Evolutionary conservation across 2,113 vertebrate genomes (phyloP).

Genomic region (Patagioenas fasciata): DNA sequence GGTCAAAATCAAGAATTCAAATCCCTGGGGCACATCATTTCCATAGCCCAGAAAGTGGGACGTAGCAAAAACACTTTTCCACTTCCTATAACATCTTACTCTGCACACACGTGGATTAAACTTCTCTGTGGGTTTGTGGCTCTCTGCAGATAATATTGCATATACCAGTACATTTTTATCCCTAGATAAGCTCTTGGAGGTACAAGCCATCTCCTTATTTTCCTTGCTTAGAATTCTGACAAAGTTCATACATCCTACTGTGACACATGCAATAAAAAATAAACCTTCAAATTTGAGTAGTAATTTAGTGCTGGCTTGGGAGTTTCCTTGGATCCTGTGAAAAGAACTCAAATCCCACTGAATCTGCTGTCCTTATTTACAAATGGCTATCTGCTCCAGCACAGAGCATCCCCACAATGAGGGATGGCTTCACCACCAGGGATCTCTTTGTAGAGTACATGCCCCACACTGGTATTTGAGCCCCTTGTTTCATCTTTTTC

Average conservation of each 20-base stretch:
- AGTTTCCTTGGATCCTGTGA: not conserved
- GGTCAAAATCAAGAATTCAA: not conserved
- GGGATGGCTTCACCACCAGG: not conserved
- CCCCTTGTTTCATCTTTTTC: not conserved
- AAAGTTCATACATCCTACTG: not conserved
- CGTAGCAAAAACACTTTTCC: accelerated
- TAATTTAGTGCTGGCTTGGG: not conserved
- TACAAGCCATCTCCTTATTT: not conserved
- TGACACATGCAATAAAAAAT: not conserved
- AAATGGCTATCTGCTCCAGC: not conserved
- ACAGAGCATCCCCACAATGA: accelerated
- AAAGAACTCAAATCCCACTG: not conserved
- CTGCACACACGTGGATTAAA: not conserved
- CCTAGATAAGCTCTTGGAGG: not conserved
- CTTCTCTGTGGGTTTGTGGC: accelerated
- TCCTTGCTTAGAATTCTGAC: not conserved
- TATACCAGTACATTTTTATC: not conserved
- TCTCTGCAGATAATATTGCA: not conserved
- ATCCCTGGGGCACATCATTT: not conserved
- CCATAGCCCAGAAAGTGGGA: not conserved
- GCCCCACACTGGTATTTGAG: too few relatives aligned
- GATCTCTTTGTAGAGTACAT: not conserved
- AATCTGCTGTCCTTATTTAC: not conserved
- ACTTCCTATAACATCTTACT: not conserved
- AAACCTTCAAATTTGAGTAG: not conserved